Conservation (phyloP, 2,797 vertebrate genomes). For the Liparis tanakae region DNA sequence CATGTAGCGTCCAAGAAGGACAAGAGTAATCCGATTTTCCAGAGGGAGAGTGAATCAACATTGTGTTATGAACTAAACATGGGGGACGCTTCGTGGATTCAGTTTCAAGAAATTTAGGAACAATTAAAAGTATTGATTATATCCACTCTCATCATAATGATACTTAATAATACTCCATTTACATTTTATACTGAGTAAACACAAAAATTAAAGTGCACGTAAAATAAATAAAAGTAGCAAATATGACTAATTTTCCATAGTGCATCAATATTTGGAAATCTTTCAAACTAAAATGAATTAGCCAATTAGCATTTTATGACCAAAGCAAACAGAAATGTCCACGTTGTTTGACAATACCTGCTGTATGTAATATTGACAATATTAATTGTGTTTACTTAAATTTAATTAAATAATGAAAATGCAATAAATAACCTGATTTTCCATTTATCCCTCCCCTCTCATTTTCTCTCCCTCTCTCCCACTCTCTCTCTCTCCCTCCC, state of each 20-base stretch:
- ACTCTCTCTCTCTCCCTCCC: constrained; percentile 4
- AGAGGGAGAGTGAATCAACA: not conserved
- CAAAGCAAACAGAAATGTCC: not conserved
- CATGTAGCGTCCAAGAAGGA: not conserved
- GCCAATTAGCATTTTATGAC: not conserved
- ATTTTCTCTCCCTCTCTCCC: constrained; percentile 15
- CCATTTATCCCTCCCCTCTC: constrained; percentile 34
- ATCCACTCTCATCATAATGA: not conserved
- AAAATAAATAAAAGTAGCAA: not conserved
- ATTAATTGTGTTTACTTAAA: not conserved
- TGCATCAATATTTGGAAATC: not conserved
- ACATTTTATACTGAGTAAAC: not conserved
- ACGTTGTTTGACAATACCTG: not conserved
- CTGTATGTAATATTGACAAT: no score
- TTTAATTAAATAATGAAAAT: not conserved
- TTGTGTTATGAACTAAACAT: not conserved
- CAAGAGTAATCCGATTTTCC: not conserved
- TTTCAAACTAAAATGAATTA: not conserved
- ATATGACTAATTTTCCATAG: not conserved
- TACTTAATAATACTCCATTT: not conserved
- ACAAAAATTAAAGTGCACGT: not conserved
- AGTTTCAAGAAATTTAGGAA: not conserved
- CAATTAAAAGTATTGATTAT: not conserved
- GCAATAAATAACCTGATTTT: no score
- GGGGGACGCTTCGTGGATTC: not conserved